A percentile compares a stretch with the other conserved stretches of the same genome.
Conservation (phyloP, 37 sponge, comb jelly and placozoan species). For the Axinella damicornis region DNA sequence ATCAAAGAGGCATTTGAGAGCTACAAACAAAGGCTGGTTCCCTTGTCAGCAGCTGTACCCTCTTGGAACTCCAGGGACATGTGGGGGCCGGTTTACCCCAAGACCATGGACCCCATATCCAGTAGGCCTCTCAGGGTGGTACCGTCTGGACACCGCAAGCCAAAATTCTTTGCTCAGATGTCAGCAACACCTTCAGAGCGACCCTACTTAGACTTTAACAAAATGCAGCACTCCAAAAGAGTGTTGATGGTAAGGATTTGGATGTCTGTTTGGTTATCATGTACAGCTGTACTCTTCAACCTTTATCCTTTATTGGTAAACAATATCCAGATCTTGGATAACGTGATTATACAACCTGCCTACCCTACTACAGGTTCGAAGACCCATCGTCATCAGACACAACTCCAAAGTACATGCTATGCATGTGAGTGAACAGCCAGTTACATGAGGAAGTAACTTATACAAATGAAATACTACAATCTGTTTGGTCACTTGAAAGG, state of each 20-base stretch:
- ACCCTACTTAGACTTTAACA: conserved; percentile 61
- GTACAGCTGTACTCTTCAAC: too few relatives aligned
- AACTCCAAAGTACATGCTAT: conserved; percentile 64
- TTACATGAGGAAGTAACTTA: too few relatives aligned
- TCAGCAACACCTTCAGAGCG: conserved; percentile 25
- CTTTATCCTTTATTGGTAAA: too few relatives aligned
- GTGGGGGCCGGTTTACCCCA: background rate
- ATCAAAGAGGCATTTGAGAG: conserved; percentile 63
- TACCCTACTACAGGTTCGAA: conserved; percentile 21
- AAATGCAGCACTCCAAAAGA: conserved; percentile 69
- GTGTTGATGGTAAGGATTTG: conserved; percentile 28
- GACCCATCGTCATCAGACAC: conserved; percentile 40
- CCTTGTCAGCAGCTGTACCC: background rate
- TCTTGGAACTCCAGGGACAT: background rate
- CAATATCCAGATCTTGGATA: too few relatives aligned
- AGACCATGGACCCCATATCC: background rate
- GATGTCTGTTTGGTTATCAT: too few relatives aligned
- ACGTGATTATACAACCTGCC: too few relatives aligned
- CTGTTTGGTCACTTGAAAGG: too few relatives aligned
- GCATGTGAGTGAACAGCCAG: background rate
- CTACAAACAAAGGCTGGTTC: background rate
- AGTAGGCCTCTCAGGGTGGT: conserved; percentile 32
- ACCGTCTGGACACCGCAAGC: conserved; percentile 25
- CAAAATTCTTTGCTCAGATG: conserved; percentile 63
- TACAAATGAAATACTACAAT: too few relatives aligned